These are phyloP conservation scores for Python bivittatus DNA, from an alignment of 2,113 vertebrate genomes.

Conservation along the genomic window DNA sequence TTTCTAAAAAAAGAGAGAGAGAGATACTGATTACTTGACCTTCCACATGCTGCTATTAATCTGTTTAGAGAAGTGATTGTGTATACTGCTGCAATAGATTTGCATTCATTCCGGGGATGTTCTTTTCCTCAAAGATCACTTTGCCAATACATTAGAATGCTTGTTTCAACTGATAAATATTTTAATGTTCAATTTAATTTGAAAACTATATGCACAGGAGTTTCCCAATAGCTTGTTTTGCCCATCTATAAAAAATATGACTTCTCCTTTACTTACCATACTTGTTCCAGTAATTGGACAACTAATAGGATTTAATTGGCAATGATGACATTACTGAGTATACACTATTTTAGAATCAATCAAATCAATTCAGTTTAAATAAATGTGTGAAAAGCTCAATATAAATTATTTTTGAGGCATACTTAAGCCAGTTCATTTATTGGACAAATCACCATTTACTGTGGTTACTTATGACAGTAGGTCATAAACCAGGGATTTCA, in stretches of 20 bases:
- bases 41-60: neutral
- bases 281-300: neutral
- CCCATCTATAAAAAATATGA: neutral
- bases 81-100: neutral
- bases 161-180: neutral
- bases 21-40: neutral
- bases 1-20: neutral
- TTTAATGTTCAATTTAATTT: neutral
- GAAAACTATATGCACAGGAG: neutral
- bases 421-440: neutral
- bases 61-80: neutral
- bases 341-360: neutral
- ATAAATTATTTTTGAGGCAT: neutral
- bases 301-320: neutral
- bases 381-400: neutral
- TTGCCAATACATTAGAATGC: neutral
- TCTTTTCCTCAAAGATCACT: neutral
- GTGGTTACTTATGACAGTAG: neutral
- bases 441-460: neutral
- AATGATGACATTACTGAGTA: neutral
- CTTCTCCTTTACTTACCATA: neutral
- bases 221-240: neutral
- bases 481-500: neutral
- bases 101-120: neutral
- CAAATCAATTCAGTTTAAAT: neutral